Base-by-base conservation (phyloP, 2,888 invertebrate species). In the Cephalotes varians region DNA sequence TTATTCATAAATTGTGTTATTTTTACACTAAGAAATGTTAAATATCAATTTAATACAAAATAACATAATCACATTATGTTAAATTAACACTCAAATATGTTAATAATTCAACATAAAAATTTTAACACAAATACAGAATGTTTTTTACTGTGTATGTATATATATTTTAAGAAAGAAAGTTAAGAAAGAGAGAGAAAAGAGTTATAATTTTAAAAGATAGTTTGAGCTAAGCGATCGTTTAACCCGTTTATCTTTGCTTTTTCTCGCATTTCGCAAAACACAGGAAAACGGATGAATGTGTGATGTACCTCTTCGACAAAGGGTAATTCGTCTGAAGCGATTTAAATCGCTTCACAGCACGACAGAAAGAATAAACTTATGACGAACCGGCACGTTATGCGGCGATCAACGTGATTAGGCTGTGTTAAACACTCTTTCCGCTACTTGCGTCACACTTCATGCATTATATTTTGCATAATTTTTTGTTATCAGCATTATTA, bases 321-420 rank as follows among this genome's bases (percentile, higher is more conserved):
- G 64, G 44, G 44, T 10, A 65, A 65, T 44, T 47, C 28, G 15
- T 51, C 76, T 15, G 28, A 15, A 28, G 18, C 37, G 7, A 21
- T 34, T 69, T 56, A 69, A 67, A 69, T 77, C 60, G 47, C 47
- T 49, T 60, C 12, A 44, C 54, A 18, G 40, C 56, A 56, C 54
- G 69, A 69, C 31, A 79, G 40, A 44, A 69, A 69, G 21, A 56
- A 56, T 34, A 34, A 56, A 79, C 44, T 77, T 67, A 67, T 15
- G 77, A 69, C 44, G 56, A 56, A n/a, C 18, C 18, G 67, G 67
- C 77, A 67, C 67, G 54, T 56, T 44, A 69, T 69, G 69, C 25
- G 18, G 25, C 69, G 71, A 77, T 69, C 31, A 77, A 77, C 31
- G 34, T 31, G 44, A 77, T 69, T 65, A 65, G 28, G 12, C 15